These are phyloP conservation scores for Sander lucioperca DNA, from an alignment of 2,113 vertebrate species.

Conservation along the genomic window DNA sequence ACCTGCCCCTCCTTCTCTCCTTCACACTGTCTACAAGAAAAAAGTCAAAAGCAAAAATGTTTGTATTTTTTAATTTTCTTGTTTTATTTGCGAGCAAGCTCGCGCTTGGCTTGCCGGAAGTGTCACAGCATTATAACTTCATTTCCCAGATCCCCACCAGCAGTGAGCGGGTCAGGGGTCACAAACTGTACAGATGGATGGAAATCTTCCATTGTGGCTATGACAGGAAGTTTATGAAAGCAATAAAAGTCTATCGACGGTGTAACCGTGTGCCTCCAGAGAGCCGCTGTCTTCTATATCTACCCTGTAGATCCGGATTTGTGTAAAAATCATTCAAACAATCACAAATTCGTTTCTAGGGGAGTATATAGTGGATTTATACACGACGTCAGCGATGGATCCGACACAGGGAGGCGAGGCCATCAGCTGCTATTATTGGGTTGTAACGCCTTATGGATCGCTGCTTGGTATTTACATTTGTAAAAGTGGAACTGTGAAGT, in stretches of 20 bases:
- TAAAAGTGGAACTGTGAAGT: background rate
- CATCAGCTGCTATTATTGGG: background rate
- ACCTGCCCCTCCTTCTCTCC: background rate
- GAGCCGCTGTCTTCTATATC: constrained; percentile 93
- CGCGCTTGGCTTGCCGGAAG: constrained; percentile 24
- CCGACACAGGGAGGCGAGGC: constrained; percentile 29
- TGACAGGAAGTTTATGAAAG: constrained; percentile 53
- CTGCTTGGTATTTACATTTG: background rate
- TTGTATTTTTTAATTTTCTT: background rate
- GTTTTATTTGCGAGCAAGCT: background rate
- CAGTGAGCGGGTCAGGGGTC: constrained; percentile 41
- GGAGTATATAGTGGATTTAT: constrained; percentile 99
- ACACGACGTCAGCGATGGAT: constrained; percentile 89
- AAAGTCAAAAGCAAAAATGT: background rate
- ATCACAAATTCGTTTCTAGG: constrained; percentile 99
- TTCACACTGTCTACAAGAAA: background rate
- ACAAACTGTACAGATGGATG: constrained; percentile 39
- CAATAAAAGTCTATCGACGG: constrained; percentile 46
- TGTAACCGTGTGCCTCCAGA: constrained; percentile 53
- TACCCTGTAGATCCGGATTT: constrained; percentile 99
- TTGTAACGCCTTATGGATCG: background rate
- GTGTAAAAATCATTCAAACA: constrained; percentile 91
- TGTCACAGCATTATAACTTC: constrained; percentile 21
- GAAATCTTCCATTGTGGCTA: constrained; percentile 33
- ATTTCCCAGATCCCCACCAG: constrained; percentile 31